These are phyloP conservation scores for Scaptomyza tumidula DNA, from an alignment of 2,888 invertebrate genomes.

Conservation along the genomic window DNA sequence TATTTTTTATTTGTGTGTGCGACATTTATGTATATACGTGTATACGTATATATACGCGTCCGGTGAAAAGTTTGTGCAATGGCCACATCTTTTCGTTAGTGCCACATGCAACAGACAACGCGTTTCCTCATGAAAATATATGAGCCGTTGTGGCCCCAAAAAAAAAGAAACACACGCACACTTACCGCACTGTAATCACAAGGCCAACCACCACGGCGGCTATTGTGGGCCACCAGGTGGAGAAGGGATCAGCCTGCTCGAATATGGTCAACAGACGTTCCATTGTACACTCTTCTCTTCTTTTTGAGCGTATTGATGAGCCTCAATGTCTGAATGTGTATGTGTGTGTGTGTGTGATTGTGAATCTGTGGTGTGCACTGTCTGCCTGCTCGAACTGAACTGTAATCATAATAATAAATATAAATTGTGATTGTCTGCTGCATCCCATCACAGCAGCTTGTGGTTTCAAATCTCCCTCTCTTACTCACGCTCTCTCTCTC, in stretches of 20 bases:
- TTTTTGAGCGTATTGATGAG: constrained; percentile 48
- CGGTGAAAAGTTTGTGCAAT: constrained; percentile 62
- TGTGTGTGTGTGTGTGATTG: constrained; percentile 13
- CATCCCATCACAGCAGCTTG: constrained; percentile 12
- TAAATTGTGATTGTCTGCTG: constrained; percentile 60
- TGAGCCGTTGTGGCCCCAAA: constrained; percentile 14
- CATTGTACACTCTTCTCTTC: constrained; percentile 60
- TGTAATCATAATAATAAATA: constrained; percentile 67
- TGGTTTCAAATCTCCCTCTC: not conserved
- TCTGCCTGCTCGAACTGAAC: constrained; percentile 55
- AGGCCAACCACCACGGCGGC: constrained; percentile 85
- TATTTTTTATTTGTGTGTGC: constrained; percentile 7
- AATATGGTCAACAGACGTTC: constrained; percentile 82
- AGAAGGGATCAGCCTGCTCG: constrained; percentile 84
- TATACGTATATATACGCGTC: constrained; percentile 45
- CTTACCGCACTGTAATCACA: constrained; percentile 86
- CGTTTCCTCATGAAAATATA: constrained; percentile 57
- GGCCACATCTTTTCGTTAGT: constrained; percentile 48
- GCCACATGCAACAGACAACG: constrained; percentile 21
- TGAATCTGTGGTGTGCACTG: constrained; percentile 43
- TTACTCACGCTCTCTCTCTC: not conserved
- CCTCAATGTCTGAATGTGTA: not conserved
- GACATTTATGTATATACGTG: constrained; percentile 60
- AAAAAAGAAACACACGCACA: constrained; percentile 5
- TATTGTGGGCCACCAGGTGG: constrained; percentile 86